These are phyloP conservation scores for Corynorhinus townsendii DNA, from an alignment of 2,113 vertebrate genomes.

Conservation along the genomic window DNA sequence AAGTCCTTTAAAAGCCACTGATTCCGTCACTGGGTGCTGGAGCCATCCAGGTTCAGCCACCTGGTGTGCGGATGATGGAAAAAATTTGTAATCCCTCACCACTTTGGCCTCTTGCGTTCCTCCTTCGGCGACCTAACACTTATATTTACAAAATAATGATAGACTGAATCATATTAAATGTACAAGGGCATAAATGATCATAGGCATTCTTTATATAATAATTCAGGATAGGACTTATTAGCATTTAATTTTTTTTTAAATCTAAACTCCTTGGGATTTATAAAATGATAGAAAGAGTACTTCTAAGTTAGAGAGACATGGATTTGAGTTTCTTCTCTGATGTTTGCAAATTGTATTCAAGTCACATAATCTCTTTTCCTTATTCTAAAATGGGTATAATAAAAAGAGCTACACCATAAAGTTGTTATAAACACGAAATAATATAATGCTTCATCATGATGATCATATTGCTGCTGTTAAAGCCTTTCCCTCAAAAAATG, in stretches of 20 bases:
- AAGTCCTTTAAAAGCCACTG: too few species aligned
- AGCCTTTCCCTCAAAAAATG: background rate
- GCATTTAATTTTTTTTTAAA: background rate
- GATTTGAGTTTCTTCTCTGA: background rate
- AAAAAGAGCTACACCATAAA: background rate
- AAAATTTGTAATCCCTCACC: too few species aligned
- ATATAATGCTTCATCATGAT: background rate
- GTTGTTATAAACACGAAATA: background rate
- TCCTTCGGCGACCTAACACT: too few species aligned
- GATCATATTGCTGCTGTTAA: background rate
- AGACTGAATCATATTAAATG: background rate
- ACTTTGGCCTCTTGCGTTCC: too few species aligned
- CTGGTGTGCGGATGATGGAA: too few species aligned
- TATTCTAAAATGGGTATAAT: background rate
- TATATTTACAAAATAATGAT: background rate
- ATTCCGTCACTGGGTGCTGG: too few species aligned
- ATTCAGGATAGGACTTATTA: background rate
- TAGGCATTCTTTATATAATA: background rate
- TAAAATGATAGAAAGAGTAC: background rate
- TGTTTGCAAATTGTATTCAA: background rate
- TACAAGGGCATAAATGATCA: background rate
- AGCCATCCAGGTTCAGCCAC: too few species aligned
- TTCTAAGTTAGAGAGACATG: background rate
- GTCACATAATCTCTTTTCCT: background rate
- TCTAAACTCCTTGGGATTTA: background rate